Percentiles rank a stretch among this genome's conserved stretches.
phyloP scores from a whole-genome alignment of 2,888 invertebrate species.

The Phragmatobia fuliginosa region DNA sequence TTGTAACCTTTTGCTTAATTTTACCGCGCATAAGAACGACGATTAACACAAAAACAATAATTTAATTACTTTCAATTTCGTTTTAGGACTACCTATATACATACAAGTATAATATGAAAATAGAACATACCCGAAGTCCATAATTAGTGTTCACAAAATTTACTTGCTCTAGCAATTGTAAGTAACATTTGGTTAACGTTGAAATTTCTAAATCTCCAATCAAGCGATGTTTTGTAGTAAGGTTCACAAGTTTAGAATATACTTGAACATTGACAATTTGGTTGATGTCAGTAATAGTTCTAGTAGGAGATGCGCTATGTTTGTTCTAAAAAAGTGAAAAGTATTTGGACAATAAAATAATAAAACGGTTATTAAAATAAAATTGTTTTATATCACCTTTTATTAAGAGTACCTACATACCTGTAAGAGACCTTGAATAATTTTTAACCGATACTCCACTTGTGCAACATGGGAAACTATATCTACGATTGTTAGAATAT shows the following conservation, averaged over 20 bases:
- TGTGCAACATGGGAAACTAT: slow-evolving; percentile 42
- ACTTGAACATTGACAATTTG: neutral
- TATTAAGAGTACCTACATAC: slow-evolving; percentile 13
- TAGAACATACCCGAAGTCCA: slow-evolving; percentile 30
- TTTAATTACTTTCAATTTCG: too few relatives aligned
- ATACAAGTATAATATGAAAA: too few relatives aligned
- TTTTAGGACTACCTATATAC: too few relatives aligned
- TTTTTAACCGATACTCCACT: slow-evolving; percentile 44
- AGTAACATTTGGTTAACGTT: slow-evolving; percentile 41
- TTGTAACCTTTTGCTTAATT: too few relatives aligned
- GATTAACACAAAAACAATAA: too few relatives aligned
- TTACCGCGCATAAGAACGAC: too few relatives aligned
- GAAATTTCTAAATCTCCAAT: slow-evolving; percentile 22
- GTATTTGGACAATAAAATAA: too few relatives aligned
- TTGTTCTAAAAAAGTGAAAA: slow-evolving; percentile 1
- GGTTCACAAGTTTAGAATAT: slow-evolving; percentile 1
- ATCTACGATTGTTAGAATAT: slow-evolving; percentile 39
- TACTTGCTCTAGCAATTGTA: slow-evolving; percentile 45
- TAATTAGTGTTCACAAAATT: slow-evolving; percentile 40
- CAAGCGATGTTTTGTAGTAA: slow-evolving; percentile 21
- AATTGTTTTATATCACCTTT: too few relatives aligned
- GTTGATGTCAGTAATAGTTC: neutral
- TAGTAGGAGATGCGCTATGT: too few relatives aligned
- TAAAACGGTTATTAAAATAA: too few relatives aligned
- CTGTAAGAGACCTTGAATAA: slow-evolving; percentile 23